phyloP scores from a whole-genome alignment of 2,113 vertebrate genomes.

The Gorsachius goisagi region DNA sequence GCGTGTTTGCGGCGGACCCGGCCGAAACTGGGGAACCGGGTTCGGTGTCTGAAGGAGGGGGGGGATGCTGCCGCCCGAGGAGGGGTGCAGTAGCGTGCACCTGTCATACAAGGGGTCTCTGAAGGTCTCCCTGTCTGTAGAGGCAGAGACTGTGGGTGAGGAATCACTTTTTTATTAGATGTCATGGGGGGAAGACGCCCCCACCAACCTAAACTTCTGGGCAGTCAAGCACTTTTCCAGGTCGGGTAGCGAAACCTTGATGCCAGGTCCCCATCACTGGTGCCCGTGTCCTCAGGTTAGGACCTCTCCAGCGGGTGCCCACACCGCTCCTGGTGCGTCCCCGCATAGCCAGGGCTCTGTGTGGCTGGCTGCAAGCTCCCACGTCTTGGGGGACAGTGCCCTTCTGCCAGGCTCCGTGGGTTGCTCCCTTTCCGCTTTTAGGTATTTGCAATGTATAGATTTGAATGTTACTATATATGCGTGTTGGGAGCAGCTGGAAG shows the following conservation, averaged over 20 bases:
- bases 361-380: background rate
- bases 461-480: background rate
- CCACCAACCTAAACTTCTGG: background rate
- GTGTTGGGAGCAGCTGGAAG: background rate
- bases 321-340: fast-evolving
- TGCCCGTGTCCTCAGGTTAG: fast-evolving
- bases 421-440: background rate
- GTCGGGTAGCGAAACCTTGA: background rate
- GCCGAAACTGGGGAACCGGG: fast-evolving
- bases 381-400: background rate
- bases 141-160: background rate
- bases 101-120: background rate
- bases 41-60: background rate
- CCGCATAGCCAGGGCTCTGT: background rate
- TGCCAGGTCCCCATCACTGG: fast-evolving
- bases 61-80: background rate
- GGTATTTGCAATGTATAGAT: background rate
- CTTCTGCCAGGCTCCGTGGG: background rate
- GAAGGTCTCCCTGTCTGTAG: background rate
- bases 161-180: background rate
- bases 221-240: background rate
- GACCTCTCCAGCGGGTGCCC: background rate
- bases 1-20: fast-evolving
- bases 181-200: too few species aligned
- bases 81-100: background rate